Conservation (phyloP, 1,140 invertebrate species). For the Lepidurus apus region DNA sequence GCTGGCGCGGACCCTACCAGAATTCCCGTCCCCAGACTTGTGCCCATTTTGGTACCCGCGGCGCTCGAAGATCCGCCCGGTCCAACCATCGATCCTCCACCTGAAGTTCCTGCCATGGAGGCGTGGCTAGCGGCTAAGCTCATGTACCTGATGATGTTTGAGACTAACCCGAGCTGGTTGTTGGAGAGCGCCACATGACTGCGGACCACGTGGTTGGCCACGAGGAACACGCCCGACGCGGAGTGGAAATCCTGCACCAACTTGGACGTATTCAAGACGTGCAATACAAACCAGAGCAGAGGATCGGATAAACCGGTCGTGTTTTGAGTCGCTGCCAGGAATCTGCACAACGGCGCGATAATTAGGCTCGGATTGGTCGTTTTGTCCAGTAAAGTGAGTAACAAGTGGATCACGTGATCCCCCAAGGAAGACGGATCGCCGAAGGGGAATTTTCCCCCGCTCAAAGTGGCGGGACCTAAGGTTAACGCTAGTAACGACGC, state of each 20-base stretch:
- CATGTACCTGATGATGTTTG: not conserved
- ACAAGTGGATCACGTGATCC: slow-evolving; percentile 75
- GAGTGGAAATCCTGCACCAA: not conserved
- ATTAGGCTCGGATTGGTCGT: slow-evolving; percentile 51
- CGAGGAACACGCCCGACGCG: not conserved
- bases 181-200: not conserved
- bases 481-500: slow-evolving; percentile 20
- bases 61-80: not conserved
- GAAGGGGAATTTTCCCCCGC: not conserved
- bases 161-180: not conserved
- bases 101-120: not conserved
- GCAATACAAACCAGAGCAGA: slow-evolving; percentile 65
- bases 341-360: slow-evolving; percentile 37
- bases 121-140: not conserved
- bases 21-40: not conserved
- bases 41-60: not conserved
- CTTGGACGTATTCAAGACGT: slow-evolving; percentile 57
- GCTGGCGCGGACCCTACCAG: not conserved
- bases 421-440: slow-evolving; percentile 64
- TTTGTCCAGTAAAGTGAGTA: slow-evolving; percentile 63
- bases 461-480: slow-evolving; percentile 24
- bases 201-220: not conserved
- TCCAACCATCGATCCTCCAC: slow-evolving; percentile 29
- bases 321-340: slow-evolving; percentile 33
- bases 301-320: slow-evolving; percentile 58